phyloP scores from a whole-genome alignment of 2,888 invertebrate species.

The Chironomus tentans region DNA sequence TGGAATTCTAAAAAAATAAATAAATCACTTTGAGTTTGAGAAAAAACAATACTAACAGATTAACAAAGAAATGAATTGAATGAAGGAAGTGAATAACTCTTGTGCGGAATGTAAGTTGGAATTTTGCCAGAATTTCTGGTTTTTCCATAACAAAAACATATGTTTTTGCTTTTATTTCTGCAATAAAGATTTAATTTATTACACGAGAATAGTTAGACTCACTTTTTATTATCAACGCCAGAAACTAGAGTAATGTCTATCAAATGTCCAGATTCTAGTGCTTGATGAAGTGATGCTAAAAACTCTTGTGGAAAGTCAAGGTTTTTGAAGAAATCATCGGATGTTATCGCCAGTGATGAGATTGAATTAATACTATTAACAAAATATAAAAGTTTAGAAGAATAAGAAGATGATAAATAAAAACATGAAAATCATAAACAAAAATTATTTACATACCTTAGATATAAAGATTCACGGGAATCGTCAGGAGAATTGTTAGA shows the following conservation, averaged over 20 bases:
- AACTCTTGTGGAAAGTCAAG: background rate
- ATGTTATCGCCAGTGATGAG: background rate
- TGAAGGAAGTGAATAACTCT: background rate
- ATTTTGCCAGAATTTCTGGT: background rate
- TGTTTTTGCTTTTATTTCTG: background rate
- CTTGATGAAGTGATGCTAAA: background rate
- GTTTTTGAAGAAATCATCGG: slow-evolving; percentile 14
- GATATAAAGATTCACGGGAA: slow-evolving; percentile 1
- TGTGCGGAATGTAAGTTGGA: background rate
- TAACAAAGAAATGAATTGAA: slow-evolving; percentile 27
- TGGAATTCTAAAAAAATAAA: slow-evolving; percentile 48
- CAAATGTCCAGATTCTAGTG: slow-evolving; percentile 63
- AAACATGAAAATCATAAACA: background rate
- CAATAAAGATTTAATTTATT: background rate
- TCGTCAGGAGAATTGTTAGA: background rate
- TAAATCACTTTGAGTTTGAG: background rate
- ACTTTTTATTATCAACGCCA: slow-evolving; percentile 57
- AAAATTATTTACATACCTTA: slow-evolving; percentile 9
- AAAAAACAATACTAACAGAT: slow-evolving; percentile 10
- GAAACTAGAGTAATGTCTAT: slow-evolving; percentile 83
- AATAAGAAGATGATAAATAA: background rate
- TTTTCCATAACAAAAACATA: background rate
- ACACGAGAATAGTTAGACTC: slow-evolving; percentile 30
- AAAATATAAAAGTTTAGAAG: no score
- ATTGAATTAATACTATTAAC: slow-evolving; percentile 13